Conservation (phyloP, 2,888 invertebrate species). For the Cheiracanthium punctorium region DNA sequence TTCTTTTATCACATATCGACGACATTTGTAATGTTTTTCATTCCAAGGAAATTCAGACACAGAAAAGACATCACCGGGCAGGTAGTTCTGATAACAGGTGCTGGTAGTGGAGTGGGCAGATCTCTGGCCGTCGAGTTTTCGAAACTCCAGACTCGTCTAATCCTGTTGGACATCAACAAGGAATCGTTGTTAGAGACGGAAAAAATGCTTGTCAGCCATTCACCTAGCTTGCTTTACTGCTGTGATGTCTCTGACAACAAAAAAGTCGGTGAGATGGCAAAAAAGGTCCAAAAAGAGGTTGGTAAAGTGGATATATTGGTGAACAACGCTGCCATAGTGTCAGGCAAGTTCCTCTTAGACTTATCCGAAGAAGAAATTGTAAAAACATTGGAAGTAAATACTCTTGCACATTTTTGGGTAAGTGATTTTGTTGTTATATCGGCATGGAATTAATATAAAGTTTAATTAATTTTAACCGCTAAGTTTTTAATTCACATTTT, state of each 20-base stretch:
- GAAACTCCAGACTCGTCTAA: not conserved
- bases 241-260: slow-evolving; percentile 89
- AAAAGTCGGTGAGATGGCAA: slow-evolving; percentile 86
- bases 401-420: slow-evolving; percentile 95
- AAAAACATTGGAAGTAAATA: slow-evolving; percentile 91
- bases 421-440: no score
- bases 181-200: slow-evolving; percentile 21
- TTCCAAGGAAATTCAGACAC: not conserved
- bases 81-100: slow-evolving; percentile 31
- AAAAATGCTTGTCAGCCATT: not conserved
- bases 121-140: slow-evolving; percentile 41
- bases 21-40: not conserved
- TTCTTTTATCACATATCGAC: not conserved
- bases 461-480: no score
- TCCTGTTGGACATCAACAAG: slow-evolving; percentile 31
- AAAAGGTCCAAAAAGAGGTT: slow-evolving; percentile 84
- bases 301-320: slow-evolving; percentile 89
- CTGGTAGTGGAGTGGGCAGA: slow-evolving; percentile 52
- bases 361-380: slow-evolving; percentile 90
- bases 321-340: slow-evolving; percentile 96
- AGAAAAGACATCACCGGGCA: slow-evolving; percentile 35
- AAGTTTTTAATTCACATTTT: no score
- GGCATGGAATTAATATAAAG: no score
- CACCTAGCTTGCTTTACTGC: slow-evolving; percentile 79
- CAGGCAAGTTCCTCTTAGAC: slow-evolving; percentile 86